phyloP scores from a whole-genome alignment of 2,113 vertebrate genomes.

The Channa argus region DNA sequence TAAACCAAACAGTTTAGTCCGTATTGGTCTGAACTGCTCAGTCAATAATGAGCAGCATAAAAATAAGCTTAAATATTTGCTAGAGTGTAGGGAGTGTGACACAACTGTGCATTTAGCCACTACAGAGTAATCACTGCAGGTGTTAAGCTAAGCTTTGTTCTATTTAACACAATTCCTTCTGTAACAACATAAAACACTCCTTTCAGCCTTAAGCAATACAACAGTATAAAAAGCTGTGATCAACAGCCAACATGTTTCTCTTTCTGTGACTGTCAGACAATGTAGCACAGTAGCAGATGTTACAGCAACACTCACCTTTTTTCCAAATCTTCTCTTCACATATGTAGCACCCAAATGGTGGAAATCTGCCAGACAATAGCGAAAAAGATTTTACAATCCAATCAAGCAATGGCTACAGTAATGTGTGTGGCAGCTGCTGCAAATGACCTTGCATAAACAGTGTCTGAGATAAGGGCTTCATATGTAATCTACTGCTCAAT shows the following conservation, averaged over 20 bases:
- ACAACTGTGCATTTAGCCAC: slow-evolving; percentile 13
- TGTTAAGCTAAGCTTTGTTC: slow-evolving; percentile 38
- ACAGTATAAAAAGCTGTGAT: slow-evolving; percentile 30
- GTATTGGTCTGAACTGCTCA: background rate
- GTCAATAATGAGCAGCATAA: background rate
- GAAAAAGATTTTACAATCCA: slow-evolving; percentile 37
- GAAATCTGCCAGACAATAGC: slow-evolving; percentile 53
- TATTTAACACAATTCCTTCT: slow-evolving; percentile 22
- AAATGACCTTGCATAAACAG: slow-evolving; percentile 57
- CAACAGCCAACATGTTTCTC: slow-evolving; percentile 30
- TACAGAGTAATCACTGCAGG: slow-evolving; percentile 34
- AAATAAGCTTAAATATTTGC: background rate
- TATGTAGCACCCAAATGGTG: slow-evolving; percentile 38
- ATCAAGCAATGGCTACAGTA: slow-evolving; percentile 31
- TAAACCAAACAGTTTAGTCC: background rate
- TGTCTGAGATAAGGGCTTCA: slow-evolving; percentile 36
- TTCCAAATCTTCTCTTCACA: slow-evolving; percentile 30
- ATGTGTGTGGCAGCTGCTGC: slow-evolving; percentile 19
- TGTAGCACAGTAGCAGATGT: slow-evolving; percentile 24
- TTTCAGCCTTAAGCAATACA: slow-evolving; percentile 38
- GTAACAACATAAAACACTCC: slow-evolving; percentile 8
- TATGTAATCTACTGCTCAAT: slow-evolving; percentile 36
- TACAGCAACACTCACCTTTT: slow-evolving; percentile 12
- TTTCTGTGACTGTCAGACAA: slow-evolving; percentile 33
- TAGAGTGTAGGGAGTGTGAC: background rate